Evolutionary conservation across 2,113 vertebrate genomes (phyloP).

Genomic region (Cyrtonyx montezumae): DNA sequence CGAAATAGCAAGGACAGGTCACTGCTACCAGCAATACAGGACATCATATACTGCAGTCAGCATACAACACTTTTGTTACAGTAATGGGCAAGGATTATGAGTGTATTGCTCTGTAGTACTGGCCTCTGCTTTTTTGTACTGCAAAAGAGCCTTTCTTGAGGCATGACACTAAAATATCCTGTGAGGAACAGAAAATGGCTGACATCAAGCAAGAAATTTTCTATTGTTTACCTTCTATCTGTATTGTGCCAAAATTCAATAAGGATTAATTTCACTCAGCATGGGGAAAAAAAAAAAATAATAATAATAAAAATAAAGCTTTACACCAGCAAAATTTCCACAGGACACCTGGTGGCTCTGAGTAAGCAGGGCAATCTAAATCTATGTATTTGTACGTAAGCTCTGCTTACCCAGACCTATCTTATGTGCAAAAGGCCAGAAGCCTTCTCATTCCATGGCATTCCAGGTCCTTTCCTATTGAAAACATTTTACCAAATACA

Average conservation of each 20-base stretch:
- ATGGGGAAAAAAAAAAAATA: neutral
- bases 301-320: neutral
- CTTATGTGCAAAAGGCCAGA: neutral
- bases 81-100: neutral
- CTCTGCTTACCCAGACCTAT: neutral
- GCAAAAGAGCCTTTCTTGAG: neutral
- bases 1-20: constrained; percentile 35
- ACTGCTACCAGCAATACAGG: neutral
- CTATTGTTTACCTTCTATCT: neutral
- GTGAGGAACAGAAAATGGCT: neutral
- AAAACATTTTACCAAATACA: neutral
- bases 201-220: neutral
- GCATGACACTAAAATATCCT: neutral
- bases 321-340: neutral
- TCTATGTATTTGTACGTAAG: rapidly evolving
- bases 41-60: neutral
- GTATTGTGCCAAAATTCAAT: neutral
- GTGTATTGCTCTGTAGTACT: neutral
- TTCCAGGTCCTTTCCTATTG: neutral
- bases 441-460: neutral
- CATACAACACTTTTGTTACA: neutral
- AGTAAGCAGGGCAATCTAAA: neutral
- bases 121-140: neutral
- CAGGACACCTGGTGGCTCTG: neutral
- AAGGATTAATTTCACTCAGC: neutral